Evolutionary conservation across 2,888 invertebrate genomes (phyloP), one percentile per base, ranked within the genome.

Genomic region (Hetaerina titia): DNA sequence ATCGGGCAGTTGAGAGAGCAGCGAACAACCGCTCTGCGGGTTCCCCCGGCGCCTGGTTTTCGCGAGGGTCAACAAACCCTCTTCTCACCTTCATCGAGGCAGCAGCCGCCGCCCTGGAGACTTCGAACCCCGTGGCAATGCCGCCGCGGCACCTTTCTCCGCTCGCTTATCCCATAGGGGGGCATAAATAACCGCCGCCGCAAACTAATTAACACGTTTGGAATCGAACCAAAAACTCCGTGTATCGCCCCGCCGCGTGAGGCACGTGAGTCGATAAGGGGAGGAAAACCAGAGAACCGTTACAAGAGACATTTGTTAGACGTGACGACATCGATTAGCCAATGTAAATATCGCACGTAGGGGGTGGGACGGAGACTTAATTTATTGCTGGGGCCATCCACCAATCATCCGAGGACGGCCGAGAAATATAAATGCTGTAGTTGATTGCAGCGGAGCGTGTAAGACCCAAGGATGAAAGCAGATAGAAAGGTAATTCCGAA

Each of bases 141-240:
- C 17, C n/a, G 69, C 69, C 7, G 2, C 69, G n/a, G 69, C 69
- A 22, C 69, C 69, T 69, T 69, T 69, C 69, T 69, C 69, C 69
- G 69, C 69, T 22, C 69, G 69, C 69, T 22, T 69, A n/a, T 69
- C 69, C 69, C 22, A 22, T n/a, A 2, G 22, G 19, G 22, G 69
- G 22, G 69, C 69, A 69, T 69, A 69, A 69, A 69, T 88, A 88
- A 88, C 45, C 56, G 45, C 19, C 45, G 31, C 88, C 88, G 88
- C 88, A 4, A 88, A 56, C 88, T 88, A 88, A 88, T 88, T 88
- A 88, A 88, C 88, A 88, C 45, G 88, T 88, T 88, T 88, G 88
- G 88, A 88, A 88, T 88, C 88, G 88, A 88, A 88, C 88, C 88
- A 56, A 56, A 88, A 56, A 22, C 45, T 7, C 17, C 45, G 88